Conservation (phyloP, 2,888 invertebrate genomes). For the Thumatha senex region DNA sequence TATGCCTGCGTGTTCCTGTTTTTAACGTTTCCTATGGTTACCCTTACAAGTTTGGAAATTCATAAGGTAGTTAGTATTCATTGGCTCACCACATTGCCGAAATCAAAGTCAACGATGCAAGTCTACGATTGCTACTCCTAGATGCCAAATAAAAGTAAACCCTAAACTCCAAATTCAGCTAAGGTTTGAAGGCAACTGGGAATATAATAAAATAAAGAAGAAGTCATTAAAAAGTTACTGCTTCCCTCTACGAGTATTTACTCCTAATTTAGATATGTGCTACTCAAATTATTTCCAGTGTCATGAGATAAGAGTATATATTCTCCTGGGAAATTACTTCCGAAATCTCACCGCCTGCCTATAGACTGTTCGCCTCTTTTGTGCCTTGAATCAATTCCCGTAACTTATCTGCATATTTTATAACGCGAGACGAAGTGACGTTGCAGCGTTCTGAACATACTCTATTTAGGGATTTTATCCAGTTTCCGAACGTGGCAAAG, state of each 20-base stretch:
- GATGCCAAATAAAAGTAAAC: too few species aligned
- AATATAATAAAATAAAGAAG: too few species aligned
- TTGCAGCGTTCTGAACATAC: conserved; percentile 57
- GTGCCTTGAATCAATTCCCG: conserved; percentile 81
- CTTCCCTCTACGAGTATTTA: neutral
- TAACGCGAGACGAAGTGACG: conserved; percentile 73
- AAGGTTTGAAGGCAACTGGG: too few species aligned
- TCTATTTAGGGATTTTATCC: conserved; percentile 55
- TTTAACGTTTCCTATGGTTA: too few species aligned
- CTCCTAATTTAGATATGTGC: conserved; percentile 33
- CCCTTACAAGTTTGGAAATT: too few species aligned
- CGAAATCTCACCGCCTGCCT: conserved; percentile 73
- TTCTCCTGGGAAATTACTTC: conserved; percentile 79
- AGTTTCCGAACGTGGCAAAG: conserved; percentile 38
- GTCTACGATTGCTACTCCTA: too few species aligned
- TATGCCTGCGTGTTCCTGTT: too few species aligned
- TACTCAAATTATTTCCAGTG: conserved; percentile 71
- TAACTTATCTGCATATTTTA: conserved; percentile 82
- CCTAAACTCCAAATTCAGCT: too few species aligned
- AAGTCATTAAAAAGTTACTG: too few species aligned
- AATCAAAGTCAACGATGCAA: too few species aligned
- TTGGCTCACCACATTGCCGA: too few species aligned
- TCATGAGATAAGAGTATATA: conserved; percentile 71
- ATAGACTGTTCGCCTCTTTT: conserved; percentile 76
- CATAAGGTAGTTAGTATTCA: too few species aligned